phyloP scores from a whole-genome alignment of 1,140 invertebrate genomes.

The Drosophila repletoides region DNA sequence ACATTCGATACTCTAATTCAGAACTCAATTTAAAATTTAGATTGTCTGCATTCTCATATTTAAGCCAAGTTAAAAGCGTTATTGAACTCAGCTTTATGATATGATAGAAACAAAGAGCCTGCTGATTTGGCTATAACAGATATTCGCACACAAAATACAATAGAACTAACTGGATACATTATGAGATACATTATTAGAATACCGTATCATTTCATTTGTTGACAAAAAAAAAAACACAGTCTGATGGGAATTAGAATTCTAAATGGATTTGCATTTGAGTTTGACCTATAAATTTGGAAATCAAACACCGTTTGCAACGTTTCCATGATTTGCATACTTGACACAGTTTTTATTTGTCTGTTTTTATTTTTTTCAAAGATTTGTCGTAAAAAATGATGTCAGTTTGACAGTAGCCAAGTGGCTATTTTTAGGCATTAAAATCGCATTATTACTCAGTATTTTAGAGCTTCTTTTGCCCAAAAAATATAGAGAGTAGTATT shows the following conservation, averaged over 20 bases:
- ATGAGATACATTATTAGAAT: slow-evolving; percentile 6
- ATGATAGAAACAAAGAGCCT: neutral
- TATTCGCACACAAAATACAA: too few relatives aligned
- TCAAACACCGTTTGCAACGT: slow-evolving; percentile 61
- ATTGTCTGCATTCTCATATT: too few relatives aligned
- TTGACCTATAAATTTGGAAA: slow-evolving; percentile 70
- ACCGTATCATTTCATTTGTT: slow-evolving; percentile 19
- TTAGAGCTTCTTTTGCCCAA: too few relatives aligned
- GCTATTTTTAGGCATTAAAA: too few relatives aligned
- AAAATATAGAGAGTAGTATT: too few relatives aligned
- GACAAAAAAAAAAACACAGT: neutral
- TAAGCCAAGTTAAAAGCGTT: too few relatives aligned
- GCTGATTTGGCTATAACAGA: too few relatives aligned
- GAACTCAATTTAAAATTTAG: too few relatives aligned
- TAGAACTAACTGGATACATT: slow-evolving; percentile 1
- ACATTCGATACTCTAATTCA: too few relatives aligned
- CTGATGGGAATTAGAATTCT: slow-evolving; percentile 39
- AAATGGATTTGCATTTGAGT: slow-evolving; percentile 56
- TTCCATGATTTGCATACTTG: slow-evolving; percentile 49
- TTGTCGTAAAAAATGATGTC: slow-evolving; percentile 23
- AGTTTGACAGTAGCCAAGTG: slow-evolving; percentile 24
- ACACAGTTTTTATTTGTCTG: too few relatives aligned
- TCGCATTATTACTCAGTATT: too few relatives aligned
- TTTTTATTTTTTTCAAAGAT: neutral
- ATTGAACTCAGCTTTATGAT: neutral